phyloP scores from a whole-genome alignment of 2,797 vertebrate species.

The Chloroceryle amazona region DNA sequence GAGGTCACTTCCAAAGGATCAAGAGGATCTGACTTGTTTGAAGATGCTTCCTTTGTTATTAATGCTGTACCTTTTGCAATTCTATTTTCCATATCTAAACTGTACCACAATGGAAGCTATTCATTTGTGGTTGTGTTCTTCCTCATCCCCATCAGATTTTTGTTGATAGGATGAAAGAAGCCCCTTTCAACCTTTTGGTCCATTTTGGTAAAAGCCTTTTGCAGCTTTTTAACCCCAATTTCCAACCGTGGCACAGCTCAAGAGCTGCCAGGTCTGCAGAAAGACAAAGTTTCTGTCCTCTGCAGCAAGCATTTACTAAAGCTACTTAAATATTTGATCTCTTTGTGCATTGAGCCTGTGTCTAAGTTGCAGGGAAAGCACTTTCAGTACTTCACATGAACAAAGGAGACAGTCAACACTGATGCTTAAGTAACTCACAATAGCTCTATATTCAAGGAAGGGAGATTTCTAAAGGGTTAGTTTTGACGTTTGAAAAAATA shows the following conservation, averaged over 20 bases:
- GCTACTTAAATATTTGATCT: background rate
- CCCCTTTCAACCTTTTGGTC: background rate
- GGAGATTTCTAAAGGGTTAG: background rate
- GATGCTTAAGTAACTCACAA: background rate
- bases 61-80: background rate
- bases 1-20: background rate
- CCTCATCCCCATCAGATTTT: background rate
- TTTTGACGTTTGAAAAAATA: background rate
- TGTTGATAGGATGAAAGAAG: background rate
- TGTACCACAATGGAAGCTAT: background rate
- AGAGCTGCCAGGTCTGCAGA: background rate
- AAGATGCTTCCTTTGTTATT: constrained; percentile 9
- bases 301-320: background rate
- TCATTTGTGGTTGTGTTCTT: background rate
- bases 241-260: background rate
- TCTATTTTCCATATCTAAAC: background rate
- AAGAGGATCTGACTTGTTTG: background rate
- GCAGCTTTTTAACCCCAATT: background rate
- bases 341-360: background rate
- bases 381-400: background rate
- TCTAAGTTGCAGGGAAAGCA: background rate
- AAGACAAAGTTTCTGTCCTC: background rate
- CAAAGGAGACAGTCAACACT: background rate
- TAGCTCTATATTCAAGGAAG: background rate
- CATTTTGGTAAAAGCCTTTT: background rate